These are phyloP conservation scores for Buathra laborator DNA, from an alignment of 2,888 invertebrate species.

Conservation along the genomic window DNA sequence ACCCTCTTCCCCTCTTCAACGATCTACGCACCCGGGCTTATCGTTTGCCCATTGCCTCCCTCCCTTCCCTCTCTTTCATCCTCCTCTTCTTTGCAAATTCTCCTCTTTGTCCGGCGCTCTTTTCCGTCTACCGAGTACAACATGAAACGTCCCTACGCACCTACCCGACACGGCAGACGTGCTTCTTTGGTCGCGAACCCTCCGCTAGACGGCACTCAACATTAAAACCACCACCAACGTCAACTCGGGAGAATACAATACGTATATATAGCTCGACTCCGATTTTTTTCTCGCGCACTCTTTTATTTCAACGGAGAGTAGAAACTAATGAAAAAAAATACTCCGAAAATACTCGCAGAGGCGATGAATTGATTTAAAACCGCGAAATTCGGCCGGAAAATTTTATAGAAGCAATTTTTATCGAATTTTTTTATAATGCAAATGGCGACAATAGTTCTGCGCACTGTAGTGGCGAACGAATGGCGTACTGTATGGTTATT, in stretches of 20 bases:
- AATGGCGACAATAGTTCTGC: no score
- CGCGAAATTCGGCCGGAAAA: not conserved
- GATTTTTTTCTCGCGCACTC: constrained; percentile 22
- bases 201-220: constrained; percentile 57
- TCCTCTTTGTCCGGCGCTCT: constrained; percentile 49
- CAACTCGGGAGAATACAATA: constrained; percentile 28
- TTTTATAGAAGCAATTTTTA: no score
- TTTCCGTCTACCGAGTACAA: constrained; percentile 50
- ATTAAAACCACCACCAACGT: constrained; percentile 13
- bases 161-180: constrained; percentile 55
- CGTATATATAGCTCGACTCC: not conserved
- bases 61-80: constrained; percentile 56
- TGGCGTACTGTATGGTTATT: not conserved
- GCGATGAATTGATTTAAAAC: not conserved
- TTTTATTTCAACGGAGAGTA: not conserved
- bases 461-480: not conserved
- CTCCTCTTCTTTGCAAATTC: constrained; percentile 54
- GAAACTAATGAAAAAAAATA: not conserved
- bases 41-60: constrained; percentile 52
- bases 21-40: constrained; percentile 54
- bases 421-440: no score
- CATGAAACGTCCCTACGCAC: constrained; percentile 59
- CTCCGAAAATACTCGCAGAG: not conserved
- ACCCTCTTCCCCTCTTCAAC: not conserved
- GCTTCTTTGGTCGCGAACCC: constrained; percentile 60